These are phyloP conservation scores for Idaea dimidiata DNA, from an alignment of 2,888 invertebrate species.

Conservation along the genomic window DNA sequence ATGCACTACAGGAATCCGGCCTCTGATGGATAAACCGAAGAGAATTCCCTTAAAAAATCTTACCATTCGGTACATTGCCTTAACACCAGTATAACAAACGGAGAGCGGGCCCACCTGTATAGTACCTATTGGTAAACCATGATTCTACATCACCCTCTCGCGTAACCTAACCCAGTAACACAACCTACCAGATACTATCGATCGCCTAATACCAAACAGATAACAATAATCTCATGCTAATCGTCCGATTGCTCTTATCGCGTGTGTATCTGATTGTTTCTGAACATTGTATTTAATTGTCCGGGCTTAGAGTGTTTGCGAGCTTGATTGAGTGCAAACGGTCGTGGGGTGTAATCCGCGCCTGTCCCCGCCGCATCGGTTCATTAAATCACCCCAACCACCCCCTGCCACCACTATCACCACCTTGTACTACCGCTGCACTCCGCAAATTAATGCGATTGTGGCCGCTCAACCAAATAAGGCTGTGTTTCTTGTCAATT, in stretches of 20 bases:
- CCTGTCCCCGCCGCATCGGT: constrained; percentile 74
- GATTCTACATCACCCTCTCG: too few relatives aligned
- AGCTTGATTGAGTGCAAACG: constrained; percentile 79
- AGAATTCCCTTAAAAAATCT: too few relatives aligned
- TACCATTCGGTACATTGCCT: too few relatives aligned
- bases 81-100: too few relatives aligned
- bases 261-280: constrained; percentile 70
- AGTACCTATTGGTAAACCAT: too few relatives aligned
- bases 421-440: constrained; percentile 59
- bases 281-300: constrained; percentile 75
- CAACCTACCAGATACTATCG: constrained; percentile 18
- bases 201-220: constrained; percentile 29
- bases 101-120: too few relatives aligned
- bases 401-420: constrained; percentile 32
- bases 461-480: constrained; percentile 58
- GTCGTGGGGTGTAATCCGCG: constrained; percentile 74
- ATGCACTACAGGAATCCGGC: too few relatives aligned
- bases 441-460: constrained; percentile 77
- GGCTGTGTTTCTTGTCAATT: constrained; percentile 42
- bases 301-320: constrained; percentile 75
- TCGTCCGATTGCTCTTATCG: constrained; percentile 67
- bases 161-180: too few relatives aligned
- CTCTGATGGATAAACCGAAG: too few relatives aligned
- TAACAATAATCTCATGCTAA: constrained; percentile 51
- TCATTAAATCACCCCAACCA: constrained; percentile 72